phyloP scores from a whole-genome alignment of 2,888 invertebrate genomes.

The Pyralis farinalis region DNA sequence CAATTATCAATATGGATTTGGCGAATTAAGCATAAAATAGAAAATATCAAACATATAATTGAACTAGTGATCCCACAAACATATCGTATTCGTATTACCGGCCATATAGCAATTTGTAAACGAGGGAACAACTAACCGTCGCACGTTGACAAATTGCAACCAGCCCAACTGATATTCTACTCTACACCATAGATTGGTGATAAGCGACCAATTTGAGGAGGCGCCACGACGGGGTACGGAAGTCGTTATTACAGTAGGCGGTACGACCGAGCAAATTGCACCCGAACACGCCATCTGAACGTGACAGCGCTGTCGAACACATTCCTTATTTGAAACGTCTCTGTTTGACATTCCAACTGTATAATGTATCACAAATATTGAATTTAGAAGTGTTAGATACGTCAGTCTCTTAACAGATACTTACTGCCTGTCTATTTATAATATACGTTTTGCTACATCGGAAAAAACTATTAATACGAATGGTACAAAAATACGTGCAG shows the following conservation, averaged over 20 bases:
- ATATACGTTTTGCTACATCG: too few species aligned
- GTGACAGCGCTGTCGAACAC: constrained; percentile 79
- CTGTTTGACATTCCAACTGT: constrained; percentile 58
- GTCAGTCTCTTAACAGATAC: too few species aligned
- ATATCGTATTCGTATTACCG: constrained; percentile 12
- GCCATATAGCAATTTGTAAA: constrained; percentile 41
- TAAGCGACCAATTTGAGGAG: constrained; percentile 81
- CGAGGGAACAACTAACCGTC: constrained; percentile 51
- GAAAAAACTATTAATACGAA: too few species aligned
- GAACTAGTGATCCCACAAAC: not conserved
- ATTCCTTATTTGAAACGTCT: constrained; percentile 76
- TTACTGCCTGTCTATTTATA: too few species aligned
- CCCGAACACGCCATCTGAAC: constrained; percentile 75
- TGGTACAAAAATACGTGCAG: too few species aligned
- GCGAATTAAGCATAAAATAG: not conserved
- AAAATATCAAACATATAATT: not conserved
- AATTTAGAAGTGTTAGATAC: constrained; percentile 18
- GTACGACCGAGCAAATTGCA: constrained; percentile 75
- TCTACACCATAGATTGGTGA: constrained; percentile 76
- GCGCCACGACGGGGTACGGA: constrained; percentile 79
- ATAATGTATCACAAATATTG: constrained; percentile 49
- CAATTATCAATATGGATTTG: not conserved
- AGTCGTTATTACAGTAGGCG: constrained; percentile 81
- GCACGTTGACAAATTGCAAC: constrained; percentile 69
- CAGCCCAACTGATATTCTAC: constrained; percentile 68